phyloP scores from a whole-genome alignment of 2,888 invertebrate genomes.

The Scaptomyza polygonia region DNA sequence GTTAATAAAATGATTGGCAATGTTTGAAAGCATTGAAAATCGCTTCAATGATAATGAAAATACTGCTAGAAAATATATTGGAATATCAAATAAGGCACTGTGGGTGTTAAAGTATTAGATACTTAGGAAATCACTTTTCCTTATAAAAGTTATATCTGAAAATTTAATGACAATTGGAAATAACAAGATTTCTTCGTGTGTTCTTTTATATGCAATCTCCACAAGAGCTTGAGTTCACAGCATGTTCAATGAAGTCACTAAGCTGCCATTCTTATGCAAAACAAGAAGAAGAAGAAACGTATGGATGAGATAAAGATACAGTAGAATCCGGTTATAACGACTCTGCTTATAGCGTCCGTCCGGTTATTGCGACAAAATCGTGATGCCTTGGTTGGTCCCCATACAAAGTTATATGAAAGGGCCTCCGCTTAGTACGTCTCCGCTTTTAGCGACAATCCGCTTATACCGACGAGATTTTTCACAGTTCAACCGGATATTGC shows the following conservation, averaged over 20 bases:
- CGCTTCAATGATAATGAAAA: no score
- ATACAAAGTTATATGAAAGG: no score
- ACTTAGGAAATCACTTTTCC: not conserved
- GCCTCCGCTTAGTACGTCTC: no score
- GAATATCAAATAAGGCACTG: no score
- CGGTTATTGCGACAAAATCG: no score
- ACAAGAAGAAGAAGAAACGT: constrained; percentile 19
- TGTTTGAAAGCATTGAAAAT: not conserved
- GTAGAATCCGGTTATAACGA: no score
- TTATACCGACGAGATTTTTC: no score
- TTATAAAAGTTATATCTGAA: not conserved
- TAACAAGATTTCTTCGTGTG: not conserved
- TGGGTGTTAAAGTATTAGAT: not conserved
- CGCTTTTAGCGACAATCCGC: no score
- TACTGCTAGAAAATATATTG: no score
- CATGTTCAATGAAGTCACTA: constrained; percentile 42
- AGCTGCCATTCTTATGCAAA: constrained; percentile 35
- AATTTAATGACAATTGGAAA: not conserved
- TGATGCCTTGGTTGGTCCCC: no score
- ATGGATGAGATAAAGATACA: constrained; percentile 29
- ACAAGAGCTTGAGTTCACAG: constrained; percentile 5
- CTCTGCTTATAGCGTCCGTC: no score
- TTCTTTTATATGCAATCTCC: not conserved
- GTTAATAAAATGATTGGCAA: not conserved
- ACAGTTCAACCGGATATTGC: no score